Base-by-base conservation (phyloP, 1,140 invertebrate species). In the Panagrolaimus sp. region DNA sequence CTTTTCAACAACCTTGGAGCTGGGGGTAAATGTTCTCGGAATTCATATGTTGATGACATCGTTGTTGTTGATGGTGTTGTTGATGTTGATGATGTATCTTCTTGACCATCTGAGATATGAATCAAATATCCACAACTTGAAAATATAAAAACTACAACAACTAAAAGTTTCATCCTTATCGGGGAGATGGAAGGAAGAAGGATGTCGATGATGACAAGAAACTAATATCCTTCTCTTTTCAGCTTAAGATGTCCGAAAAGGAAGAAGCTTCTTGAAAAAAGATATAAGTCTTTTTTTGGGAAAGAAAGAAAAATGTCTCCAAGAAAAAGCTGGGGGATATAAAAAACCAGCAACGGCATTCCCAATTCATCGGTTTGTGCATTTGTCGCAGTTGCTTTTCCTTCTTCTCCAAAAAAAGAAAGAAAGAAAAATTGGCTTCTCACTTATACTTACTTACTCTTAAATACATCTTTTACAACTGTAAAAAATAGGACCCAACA, bases 1-100 rank as follows among this genome's bases (percentile, higher is more conserved):
- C 21, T 32, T 58, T 68, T 68, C 5, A 68, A 24, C 17, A 46
- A 46, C 17, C 43, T 43, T 38, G 67, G 47, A 10, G 67, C 43
- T 21, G 67, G 67, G 1, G 67, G 67, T 24, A 38, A 68, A 58
- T 68, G 52, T 58, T 58, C 52, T 12, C 52, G 52, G 8, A 26
- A 58, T 26, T 28, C 52, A 28, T 58, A 58, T 14, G 52, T n/a
- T n/a, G n/a, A n/a, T n/a, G 52, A 26, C 8, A 28, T 58, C 17
- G 52, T 4, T 58, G 15, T 21, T 12, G 52, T 21, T 21, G 52
- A n/a, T n/a, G 52, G 12, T 55, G n/a, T n/a, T n/a, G n/a, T n/a
- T n/a, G n/a, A n/a, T n/a, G n/a, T n/a, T n/a, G n/a, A n/a, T n/a
- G n/a, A n/a, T n/a, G n/a, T n/a, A n/a, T n/a, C n/a, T n/a, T n/a